A percentile compares a stretch with the other conserved stretches of the same genome.
Conservation (phyloP, 2,888 invertebrate species). For the Melinopterus prodromus region DNA sequence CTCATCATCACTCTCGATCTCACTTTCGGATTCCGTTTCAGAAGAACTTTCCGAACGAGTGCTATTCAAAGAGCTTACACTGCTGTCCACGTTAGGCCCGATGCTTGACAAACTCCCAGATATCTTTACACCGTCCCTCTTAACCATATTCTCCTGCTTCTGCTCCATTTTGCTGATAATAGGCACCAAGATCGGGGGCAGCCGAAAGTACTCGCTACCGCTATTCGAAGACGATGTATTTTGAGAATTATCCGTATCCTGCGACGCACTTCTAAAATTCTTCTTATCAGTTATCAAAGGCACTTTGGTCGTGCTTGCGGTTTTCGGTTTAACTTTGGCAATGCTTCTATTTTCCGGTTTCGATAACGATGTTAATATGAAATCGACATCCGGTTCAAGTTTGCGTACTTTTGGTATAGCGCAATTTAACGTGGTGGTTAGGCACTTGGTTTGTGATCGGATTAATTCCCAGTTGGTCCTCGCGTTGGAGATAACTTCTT, state of each 20-base stretch:
- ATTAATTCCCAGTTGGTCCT: constrained; percentile 87
- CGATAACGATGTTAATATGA: constrained; percentile 56
- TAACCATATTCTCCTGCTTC: constrained; percentile 42
- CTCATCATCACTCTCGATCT: constrained; percentile 47
- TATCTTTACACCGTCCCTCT: constrained; percentile 42
- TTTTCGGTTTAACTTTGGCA: constrained; percentile 32
- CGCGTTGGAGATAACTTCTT: constrained; percentile 85
- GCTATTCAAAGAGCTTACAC: constrained; percentile 56
- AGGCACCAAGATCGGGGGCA: constrained; percentile 77
- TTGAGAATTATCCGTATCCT: constrained; percentile 69
- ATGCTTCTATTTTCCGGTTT: constrained; percentile 46
- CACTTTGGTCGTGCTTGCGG: constrained; percentile 45
- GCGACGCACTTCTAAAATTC: constrained; percentile 60
- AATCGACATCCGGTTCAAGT: constrained; percentile 58
- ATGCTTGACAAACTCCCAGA: constrained; percentile 75
- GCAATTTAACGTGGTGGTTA: constrained; percentile 57
- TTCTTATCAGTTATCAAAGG: constrained; percentile 63
- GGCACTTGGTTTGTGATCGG: constrained; percentile 70
- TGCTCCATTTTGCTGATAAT: constrained; percentile 71
- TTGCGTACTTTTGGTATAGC: constrained; percentile 52
- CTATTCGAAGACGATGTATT: constrained; percentile 63
- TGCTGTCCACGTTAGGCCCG: constrained; percentile 73
- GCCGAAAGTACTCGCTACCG: constrained; percentile 67
- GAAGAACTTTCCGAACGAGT: constrained; percentile 53
- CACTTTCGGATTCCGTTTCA: constrained; percentile 49